phyloP scores from a whole-genome alignment of 2,113 vertebrate genomes.

The Periophthalmus modestus region DNA sequence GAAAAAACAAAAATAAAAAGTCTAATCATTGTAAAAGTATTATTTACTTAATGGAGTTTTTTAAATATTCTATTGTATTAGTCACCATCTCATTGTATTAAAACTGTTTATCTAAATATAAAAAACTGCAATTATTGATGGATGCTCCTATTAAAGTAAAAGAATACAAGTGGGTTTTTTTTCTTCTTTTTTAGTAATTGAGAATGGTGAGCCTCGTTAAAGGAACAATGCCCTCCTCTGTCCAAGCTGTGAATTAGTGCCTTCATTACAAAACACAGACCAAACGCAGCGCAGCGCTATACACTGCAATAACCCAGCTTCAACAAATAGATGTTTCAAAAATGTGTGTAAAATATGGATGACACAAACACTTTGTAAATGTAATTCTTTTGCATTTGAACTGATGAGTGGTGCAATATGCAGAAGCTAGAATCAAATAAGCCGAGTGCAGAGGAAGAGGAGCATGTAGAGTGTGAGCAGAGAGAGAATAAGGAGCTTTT shows the following conservation, averaged over 20 bases:
- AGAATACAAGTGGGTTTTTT: neutral
- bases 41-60: too few relatives aligned
- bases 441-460: conserved; percentile 26
- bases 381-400: conserved; percentile 62
- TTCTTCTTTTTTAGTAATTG: neutral
- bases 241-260: conserved; percentile 45
- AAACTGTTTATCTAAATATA: neutral
- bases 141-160: neutral
- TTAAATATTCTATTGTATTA: neutral
- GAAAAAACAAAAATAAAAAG: too few relatives aligned
- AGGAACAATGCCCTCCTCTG: conserved; percentile 54
- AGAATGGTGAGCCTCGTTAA: conserved; percentile 28
- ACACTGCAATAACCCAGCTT: conserved; percentile 44
- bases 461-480: conserved; percentile 50
- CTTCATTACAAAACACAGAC: conserved; percentile 36
- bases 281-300: conserved; percentile 33
- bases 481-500: conserved; percentile 67
- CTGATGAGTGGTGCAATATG: conserved; percentile 54
- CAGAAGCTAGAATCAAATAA: conserved; percentile 52
- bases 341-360: conserved; percentile 46
- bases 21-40: too few relatives aligned
- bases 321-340: conserved; percentile 56
- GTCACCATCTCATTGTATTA: neutral
- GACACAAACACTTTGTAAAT: conserved; percentile 58
- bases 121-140: neutral